A percentile compares a stretch with the other conserved stretches of the same genome.
Conservation (phyloP, 2,888 invertebrate species). For the Stenodera caucasica region DNA sequence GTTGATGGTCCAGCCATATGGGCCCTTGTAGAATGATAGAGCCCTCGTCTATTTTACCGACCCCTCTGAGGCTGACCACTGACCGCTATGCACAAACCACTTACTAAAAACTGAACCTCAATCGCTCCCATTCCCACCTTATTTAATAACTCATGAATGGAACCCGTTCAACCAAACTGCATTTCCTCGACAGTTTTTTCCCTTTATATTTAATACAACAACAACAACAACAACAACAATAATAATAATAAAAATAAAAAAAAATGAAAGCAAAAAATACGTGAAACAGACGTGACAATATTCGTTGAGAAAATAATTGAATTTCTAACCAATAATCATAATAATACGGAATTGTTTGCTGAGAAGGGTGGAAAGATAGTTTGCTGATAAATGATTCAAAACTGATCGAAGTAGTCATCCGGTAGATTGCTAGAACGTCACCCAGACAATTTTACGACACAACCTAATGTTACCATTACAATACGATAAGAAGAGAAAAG, state of each 20-base stretch:
- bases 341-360: conserved; percentile 11
- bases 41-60: conserved; percentile 29
- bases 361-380: conserved; percentile 15
- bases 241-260: not conserved
- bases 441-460: conserved; percentile 50
- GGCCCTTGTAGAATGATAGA: conserved; percentile 36
- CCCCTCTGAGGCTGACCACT: conserved; percentile 28
- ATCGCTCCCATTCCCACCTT: conserved; percentile 8
- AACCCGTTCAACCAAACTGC: not conserved
- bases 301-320: conserved; percentile 6
- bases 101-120: conserved; percentile 13
- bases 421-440: conserved; percentile 36
- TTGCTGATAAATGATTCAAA: conserved; percentile 53
- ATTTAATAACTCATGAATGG: conserved; percentile 9
- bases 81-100: conserved; percentile 25
- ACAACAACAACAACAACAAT: not conserved
- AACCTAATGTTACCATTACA: conserved; percentile 51
- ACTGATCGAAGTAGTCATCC: conserved; percentile 41
- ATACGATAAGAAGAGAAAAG: conserved; percentile 49
- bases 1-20: conserved; percentile 50
- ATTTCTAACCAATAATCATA: conserved; percentile 7
- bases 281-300: conserved; percentile 5
- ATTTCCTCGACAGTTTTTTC: not conserved
- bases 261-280: not conserved
- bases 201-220: not conserved